phyloP scores from a whole-genome alignment of 2,797 vertebrate genomes.

The Rhabdomys pumilio region DNA sequence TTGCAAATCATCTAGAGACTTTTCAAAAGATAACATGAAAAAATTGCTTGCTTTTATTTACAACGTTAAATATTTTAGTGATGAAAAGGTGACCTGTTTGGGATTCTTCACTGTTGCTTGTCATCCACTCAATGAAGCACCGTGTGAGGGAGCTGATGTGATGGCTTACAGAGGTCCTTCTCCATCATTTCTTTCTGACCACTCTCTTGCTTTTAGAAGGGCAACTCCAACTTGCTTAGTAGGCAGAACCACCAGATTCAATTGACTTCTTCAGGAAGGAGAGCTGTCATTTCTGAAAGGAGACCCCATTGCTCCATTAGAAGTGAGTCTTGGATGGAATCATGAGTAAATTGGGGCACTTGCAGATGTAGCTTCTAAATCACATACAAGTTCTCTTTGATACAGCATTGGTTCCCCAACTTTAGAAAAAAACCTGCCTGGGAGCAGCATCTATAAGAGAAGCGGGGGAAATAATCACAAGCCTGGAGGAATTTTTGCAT shows the following conservation, averaged over 20 bases:
- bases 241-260: neutral
- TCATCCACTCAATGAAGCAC: neutral
- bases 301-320: neutral
- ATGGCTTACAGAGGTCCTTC: neutral
- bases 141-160: neutral
- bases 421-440: neutral
- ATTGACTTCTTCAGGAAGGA: neutral
- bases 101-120: conserved; percentile 1
- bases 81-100: neutral
- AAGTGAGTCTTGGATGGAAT: neutral
- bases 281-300: conserved; percentile 18
- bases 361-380: conserved; percentile 15
- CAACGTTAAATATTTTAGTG: neutral
- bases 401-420: neutral
- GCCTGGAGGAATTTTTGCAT: neutral
- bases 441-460: neutral
- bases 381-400: neutral
- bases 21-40: conserved; percentile 10
- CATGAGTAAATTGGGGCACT: neutral
- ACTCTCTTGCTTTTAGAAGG: neutral
- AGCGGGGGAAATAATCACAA: neutral
- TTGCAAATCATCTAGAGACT: conserved; percentile 30
- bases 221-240: neutral
- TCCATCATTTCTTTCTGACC: neutral
- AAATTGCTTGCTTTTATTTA: conserved; percentile 33